These are phyloP conservation scores for Vireo altiloquus DNA, from an alignment of 2,113 vertebrate genomes.

Conservation along the genomic window DNA sequence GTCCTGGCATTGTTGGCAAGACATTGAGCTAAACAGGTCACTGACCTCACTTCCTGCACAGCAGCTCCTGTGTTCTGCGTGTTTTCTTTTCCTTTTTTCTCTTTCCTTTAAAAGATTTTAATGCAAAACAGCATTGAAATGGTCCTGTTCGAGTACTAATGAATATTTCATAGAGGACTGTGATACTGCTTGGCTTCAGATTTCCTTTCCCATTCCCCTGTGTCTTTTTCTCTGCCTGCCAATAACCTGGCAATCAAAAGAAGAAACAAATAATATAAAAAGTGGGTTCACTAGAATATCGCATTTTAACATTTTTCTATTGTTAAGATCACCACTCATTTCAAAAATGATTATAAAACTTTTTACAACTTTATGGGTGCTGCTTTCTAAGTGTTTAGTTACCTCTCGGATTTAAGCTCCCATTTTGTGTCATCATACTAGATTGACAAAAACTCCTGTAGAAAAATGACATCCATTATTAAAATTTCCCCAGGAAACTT, in stretches of 20 bases:
- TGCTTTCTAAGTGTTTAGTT: neutral
- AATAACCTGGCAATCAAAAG: slow-evolving; percentile 10
- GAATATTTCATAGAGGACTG: neutral
- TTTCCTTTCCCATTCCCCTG: neutral
- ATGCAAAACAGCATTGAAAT: neutral
- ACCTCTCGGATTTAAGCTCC: neutral
- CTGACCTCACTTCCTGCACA: neutral
- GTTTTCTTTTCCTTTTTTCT: neutral
- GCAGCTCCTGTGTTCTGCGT: neutral
- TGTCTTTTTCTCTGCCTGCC: neutral
- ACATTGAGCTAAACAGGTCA: neutral
- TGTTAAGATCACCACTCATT: neutral
- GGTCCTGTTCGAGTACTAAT: neutral
- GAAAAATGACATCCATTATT: slow-evolving; percentile 59
- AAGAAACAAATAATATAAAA: neutral
- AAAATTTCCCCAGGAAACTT: slow-evolving; percentile 41
- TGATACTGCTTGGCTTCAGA: neutral
- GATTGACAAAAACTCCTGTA: slow-evolving; percentile 30
- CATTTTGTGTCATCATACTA: slow-evolving; percentile 33
- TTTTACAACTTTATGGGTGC: neutral
- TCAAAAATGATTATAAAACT: neutral
- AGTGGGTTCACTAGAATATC: neutral
- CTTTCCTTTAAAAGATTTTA: neutral
- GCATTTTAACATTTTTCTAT: neutral
- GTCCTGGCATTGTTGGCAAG: accelerated